Percentiles rank a stretch among this genome's conserved stretches.
Conservation (phyloP, 2,113 vertebrate genomes). For the Menura novaehollandiae region DNA sequence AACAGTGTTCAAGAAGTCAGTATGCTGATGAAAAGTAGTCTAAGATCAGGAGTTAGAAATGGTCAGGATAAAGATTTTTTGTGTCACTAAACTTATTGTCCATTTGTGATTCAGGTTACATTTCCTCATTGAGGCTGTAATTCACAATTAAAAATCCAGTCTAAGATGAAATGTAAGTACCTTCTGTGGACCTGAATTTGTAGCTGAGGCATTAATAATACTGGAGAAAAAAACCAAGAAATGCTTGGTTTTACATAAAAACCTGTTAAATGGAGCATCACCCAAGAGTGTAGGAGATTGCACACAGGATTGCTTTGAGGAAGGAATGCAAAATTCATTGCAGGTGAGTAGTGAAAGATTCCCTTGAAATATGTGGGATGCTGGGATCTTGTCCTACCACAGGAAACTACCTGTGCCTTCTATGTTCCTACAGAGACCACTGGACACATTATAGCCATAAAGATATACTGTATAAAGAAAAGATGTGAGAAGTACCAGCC, state of each 20-base stretch:
- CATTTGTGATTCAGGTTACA: neutral
- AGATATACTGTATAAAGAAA: neutral
- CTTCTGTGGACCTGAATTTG: neutral
- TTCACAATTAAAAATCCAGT: neutral
- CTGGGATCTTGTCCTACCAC: neutral
- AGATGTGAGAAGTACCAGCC: neutral
- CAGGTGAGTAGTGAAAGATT: neutral
- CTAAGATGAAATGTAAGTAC: neutral
- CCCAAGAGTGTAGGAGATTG: neutral
- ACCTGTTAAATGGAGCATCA: neutral
- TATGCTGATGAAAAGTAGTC: neutral
- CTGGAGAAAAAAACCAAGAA: neutral
- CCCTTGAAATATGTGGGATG: neutral
- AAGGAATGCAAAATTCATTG: neutral
- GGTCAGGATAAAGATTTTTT: neutral
- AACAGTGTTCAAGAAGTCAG: neutral
- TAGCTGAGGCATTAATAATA: neutral
- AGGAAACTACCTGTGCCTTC: neutral
- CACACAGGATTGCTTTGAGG: neutral
- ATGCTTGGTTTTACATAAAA: neutral
- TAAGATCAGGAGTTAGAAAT: neutral
- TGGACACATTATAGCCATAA: neutral
- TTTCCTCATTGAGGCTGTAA: neutral
- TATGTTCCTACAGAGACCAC: neutral
- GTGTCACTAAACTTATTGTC: neutral